A percentile compares a stretch with the other conserved stretches of the same genome.
Conservation (phyloP, 2,113 vertebrate species). For the Sander lucioperca region DNA sequence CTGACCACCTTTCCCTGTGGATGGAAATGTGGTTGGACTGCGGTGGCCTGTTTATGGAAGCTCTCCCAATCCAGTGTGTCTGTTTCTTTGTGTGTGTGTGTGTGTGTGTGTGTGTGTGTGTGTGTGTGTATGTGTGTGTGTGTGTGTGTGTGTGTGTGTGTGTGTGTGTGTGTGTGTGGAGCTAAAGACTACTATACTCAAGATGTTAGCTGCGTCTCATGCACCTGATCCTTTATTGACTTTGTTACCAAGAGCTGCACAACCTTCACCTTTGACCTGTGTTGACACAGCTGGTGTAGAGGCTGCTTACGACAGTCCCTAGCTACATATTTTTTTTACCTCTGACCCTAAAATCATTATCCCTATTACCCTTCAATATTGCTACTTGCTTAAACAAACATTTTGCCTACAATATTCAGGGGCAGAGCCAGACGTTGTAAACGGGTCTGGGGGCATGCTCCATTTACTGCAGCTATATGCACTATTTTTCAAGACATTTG, state of each 20-base stretch:
- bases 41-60: not conserved
- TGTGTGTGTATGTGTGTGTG: not conserved
- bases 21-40: slow-evolving; percentile 13
- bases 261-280: slow-evolving; percentile 61
- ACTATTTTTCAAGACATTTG: too few species aligned
- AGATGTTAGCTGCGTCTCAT: slow-evolving; percentile 17
- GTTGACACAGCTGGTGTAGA: slow-evolving; percentile 54
- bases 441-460: too few species aligned
- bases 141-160: not conserved
- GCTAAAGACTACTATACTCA: slow-evolving; percentile 17
- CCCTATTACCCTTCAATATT: slow-evolving; percentile 11
- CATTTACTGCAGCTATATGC: too few species aligned
- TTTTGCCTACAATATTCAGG: not conserved
- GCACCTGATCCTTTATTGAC: slow-evolving; percentile 69
- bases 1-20: slow-evolving; percentile 5
- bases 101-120: not conserved
- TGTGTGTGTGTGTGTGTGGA: slow-evolving; percentile 5
- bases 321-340: slow-evolving; percentile 21
- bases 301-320: slow-evolving; percentile 11
- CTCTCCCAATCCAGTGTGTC: not conserved
- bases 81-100: not conserved
- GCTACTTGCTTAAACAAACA: slow-evolving; percentile 16
- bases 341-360: slow-evolving; percentile 51
- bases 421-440: too few species aligned
- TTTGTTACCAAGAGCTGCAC: slow-evolving; percentile 36